phyloP scores from a whole-genome alignment of 2,113 vertebrate genomes.

The Ammodytes dubius region DNA sequence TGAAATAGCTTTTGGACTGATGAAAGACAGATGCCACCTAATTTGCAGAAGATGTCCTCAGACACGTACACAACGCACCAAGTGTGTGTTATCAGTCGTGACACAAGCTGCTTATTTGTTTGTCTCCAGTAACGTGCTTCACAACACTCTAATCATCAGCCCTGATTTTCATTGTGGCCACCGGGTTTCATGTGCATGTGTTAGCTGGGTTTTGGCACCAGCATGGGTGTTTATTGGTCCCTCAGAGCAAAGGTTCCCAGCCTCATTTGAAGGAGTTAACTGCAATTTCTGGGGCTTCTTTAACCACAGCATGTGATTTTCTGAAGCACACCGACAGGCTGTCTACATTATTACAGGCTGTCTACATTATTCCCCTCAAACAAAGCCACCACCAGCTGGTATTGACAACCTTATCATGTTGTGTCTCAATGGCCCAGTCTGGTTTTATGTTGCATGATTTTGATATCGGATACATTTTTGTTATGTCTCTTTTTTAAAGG shows the following conservation, averaged over 20 bases:
- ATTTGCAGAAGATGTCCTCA: constrained; percentile 31
- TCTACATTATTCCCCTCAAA: constrained; percentile 14
- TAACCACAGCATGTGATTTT: constrained; percentile 29
- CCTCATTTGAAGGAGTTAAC: constrained; percentile 32
- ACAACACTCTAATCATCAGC: constrained; percentile 82
- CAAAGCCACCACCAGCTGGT: constrained; percentile 14
- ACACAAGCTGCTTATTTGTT: constrained; percentile 78
- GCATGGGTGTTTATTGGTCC: constrained; percentile 58
- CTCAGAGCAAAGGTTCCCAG: constrained; percentile 57
- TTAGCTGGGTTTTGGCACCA: constrained; percentile 30
- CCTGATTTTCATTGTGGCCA: constrained; percentile 69
- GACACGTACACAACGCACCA: constrained; percentile 29
- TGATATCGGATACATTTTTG: constrained; percentile 1
- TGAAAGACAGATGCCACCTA: constrained; percentile 15
- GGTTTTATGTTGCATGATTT: background rate
- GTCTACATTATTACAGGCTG: too few relatives aligned
- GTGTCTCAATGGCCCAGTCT: background rate
- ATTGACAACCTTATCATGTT: constrained; percentile 13
- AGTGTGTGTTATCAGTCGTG: constrained; percentile 67
- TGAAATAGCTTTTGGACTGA: constrained; percentile 21
- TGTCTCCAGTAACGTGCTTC: constrained; percentile 80
- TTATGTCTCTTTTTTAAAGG: background rate
- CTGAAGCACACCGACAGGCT: constrained; percentile 20
- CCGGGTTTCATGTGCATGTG: constrained; percentile 38
- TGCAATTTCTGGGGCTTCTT: background rate